Evolutionary conservation across 1,140 invertebrate genomes (phyloP).

Genomic region (Drosophila orosa): DNA sequence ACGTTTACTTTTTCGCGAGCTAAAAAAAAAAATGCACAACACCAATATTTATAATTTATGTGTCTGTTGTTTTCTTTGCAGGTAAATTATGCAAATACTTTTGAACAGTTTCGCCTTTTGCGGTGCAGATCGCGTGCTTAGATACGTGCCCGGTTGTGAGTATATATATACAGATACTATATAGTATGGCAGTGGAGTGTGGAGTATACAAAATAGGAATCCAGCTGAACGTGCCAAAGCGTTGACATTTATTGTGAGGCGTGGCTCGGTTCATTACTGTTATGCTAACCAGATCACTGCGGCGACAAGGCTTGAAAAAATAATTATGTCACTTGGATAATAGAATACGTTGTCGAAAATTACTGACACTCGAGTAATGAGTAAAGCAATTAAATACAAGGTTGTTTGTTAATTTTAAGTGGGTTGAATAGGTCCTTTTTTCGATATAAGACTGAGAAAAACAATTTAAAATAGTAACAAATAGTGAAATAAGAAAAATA

Average conservation of each 20-base stretch:
- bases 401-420: not conserved
- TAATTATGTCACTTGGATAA: constrained; percentile 23
- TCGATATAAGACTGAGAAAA: no score
- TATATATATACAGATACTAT: constrained; percentile 25
- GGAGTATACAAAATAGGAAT: constrained; percentile 28
- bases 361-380: not conserved
- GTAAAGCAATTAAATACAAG: constrained; percentile 1
- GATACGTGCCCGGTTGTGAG: constrained; percentile 49
- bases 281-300: constrained; percentile 20
- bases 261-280: constrained; percentile 18
- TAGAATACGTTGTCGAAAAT: constrained; percentile 15
- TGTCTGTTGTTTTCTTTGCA: constrained; percentile 63
- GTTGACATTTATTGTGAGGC: constrained; percentile 32
- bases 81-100: constrained; percentile 74
- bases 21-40: constrained; percentile 5
- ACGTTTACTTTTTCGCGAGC: constrained; percentile 18
- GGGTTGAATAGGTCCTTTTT: not conserved
- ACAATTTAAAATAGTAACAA: not conserved
- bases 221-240: constrained; percentile 37
- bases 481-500: not conserved
- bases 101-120: constrained; percentile 46
- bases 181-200: not conserved
- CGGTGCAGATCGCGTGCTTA: constrained; percentile 48
- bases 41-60: constrained; percentile 56
- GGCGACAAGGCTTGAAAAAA: constrained; percentile 27